phyloP scores from a whole-genome alignment of 2,888 invertebrate species.

The Charanyca ferruginea region DNA sequence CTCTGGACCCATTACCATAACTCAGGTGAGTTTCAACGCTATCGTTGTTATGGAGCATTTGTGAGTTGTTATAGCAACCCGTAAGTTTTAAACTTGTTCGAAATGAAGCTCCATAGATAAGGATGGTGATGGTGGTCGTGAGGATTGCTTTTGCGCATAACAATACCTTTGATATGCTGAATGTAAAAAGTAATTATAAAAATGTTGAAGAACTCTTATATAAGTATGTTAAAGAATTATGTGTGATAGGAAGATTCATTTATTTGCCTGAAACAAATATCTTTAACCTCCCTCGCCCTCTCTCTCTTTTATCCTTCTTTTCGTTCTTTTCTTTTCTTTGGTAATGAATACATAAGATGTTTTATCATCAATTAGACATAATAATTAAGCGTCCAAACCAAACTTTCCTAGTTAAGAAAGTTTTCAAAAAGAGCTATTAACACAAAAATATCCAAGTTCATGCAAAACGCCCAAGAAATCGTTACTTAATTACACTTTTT shows the following conservation, averaged over 20 bases:
- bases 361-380: too few relatives aligned
- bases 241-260: too few relatives aligned
- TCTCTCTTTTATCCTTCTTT: too few relatives aligned
- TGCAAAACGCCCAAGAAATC: constrained; percentile 33
- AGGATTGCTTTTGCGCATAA: constrained; percentile 9
- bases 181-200: not conserved
- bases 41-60: constrained; percentile 59
- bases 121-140: constrained; percentile 21
- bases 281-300: too few relatives aligned
- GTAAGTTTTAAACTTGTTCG: constrained; percentile 49
- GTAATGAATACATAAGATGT: too few relatives aligned
- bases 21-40: constrained; percentile 71
- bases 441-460: not conserved
- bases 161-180: constrained; percentile 1
- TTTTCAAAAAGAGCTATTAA: not conserved
- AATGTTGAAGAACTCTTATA: too few relatives aligned
- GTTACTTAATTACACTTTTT: constrained; percentile 54
- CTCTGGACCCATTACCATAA: constrained; percentile 79
- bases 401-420: not conserved
- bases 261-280: too few relatives aligned
- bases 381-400: too few relatives aligned
- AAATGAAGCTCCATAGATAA: constrained; percentile 52
- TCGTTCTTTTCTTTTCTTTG: too few relatives aligned
- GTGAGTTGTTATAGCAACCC: constrained; percentile 56
- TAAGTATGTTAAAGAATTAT: too few relatives aligned